Base-by-base conservation (phyloP, 2,113 vertebrate genomes). In the Pelmatolapia mariae region DNA sequence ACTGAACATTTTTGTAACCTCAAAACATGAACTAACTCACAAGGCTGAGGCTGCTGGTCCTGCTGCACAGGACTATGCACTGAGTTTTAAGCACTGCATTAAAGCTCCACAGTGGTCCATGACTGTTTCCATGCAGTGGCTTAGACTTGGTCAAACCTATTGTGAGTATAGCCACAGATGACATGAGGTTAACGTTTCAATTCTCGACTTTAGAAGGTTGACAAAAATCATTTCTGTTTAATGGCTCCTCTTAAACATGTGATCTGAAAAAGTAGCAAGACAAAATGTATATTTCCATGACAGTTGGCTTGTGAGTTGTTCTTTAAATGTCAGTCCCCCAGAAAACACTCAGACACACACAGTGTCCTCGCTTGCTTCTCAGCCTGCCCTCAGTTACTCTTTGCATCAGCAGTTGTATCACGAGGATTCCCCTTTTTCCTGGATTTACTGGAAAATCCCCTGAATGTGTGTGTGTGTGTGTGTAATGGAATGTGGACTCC, bases 371-470 rank as follows among this genome's bases (percentile, higher is more conserved):
- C 86, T 68, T 88, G 45, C 50, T 40, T 68, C 80, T 61, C 29
- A 22, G 52, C 40, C 26, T 59, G 12, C 53, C 11, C 54, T 68
- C 40, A 13, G 36, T 86, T 90, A 59, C 53, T 80, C 61, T 87
- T 73, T 22, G 80, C 82, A 87, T 85, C 85, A 89, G 80, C 71
- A 38, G 31, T 8, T 66, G 10, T 85, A 83, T 80, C 85, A 82
- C 24, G 84, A 89, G 89, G 88, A 86, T 90, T 91, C 78, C 80
- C 85, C 9, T 11, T 88, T 88, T 89, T 87, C 87, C 92, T 88
- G 43, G 13, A 68, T 87, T 91, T 59, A 85, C 86, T 91, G 91
- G 89, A 92, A 94, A 91, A 93, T 87, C 89, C 90, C 84, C 54
- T 82, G 54, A 50, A 4, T 84, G 84, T 5, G 19, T 71, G 66